These are phyloP conservation scores for Cynoglossus semilaevis DNA, from an alignment of 2,113 vertebrate species.

Conservation along the genomic window DNA sequence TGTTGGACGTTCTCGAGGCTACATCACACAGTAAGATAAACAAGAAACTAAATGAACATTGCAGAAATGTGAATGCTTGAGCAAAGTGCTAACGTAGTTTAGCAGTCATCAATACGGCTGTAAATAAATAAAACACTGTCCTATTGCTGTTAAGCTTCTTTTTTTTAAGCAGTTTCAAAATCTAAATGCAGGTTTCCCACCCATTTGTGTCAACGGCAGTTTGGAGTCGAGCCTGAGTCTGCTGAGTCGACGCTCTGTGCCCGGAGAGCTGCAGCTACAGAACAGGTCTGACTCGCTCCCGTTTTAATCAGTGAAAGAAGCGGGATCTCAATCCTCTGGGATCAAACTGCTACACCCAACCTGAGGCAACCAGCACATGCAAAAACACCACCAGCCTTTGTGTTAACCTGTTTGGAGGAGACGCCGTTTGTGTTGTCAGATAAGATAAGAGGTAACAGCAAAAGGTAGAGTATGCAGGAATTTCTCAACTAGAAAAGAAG, in stretches of 20 bases:
- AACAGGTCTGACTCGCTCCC: slow-evolving; percentile 58
- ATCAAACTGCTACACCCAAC: slow-evolving; percentile 7
- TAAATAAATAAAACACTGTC: slow-evolving; percentile 1
- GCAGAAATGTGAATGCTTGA: slow-evolving; percentile 25
- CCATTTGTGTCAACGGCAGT: slow-evolving; percentile 19
- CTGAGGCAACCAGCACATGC: slow-evolving; percentile 5
- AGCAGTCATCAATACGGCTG: slow-evolving; percentile 26
- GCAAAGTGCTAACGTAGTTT: slow-evolving; percentile 49
- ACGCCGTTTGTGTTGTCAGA: slow-evolving; percentile 1
- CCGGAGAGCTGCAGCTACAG: slow-evolving; percentile 18
- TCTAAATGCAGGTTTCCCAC: slow-evolving; percentile 14
- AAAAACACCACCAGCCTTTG: slow-evolving; percentile 17
- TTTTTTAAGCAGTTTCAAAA: slow-evolving; percentile 22
- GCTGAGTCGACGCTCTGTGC: not conserved
- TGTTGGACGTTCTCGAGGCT: slow-evolving; percentile 18
- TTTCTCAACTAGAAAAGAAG: not conserved
- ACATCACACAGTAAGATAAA: slow-evolving; percentile 1
- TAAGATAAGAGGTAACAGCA: not conserved
- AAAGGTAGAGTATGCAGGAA: not conserved
- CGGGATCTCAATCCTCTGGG: slow-evolving; percentile 23
- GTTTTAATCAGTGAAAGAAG: slow-evolving; percentile 32
- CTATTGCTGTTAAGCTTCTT: not conserved
- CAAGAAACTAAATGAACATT: not conserved
- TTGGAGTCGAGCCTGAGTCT: slow-evolving; percentile 20
- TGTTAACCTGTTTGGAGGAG: slow-evolving; percentile 26